Base-by-base conservation (phyloP, 1,140 invertebrate genomes). In the Drosophila nigrodunni region DNA sequence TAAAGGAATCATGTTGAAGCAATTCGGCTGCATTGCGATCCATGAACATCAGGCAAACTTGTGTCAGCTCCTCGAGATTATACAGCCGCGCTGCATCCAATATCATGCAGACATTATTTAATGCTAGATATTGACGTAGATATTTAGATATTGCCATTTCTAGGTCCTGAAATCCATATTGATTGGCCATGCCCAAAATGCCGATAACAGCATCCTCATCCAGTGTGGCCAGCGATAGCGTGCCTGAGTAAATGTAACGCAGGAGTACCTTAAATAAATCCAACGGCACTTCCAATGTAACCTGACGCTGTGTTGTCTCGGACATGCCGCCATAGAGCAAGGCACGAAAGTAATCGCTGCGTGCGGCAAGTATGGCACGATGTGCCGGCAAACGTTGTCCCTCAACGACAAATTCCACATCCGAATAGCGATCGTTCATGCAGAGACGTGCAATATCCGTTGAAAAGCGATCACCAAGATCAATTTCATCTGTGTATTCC, bases 261-360 rank as follows among this genome's bases (percentile, higher is more conserved):
- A 99, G 93, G 0, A 99, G 93, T 54, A 95, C 95, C 93, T 97
- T 97, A 88, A 99, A 99, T 15, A 98, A 97, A 68, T 95, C 94
- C 18, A 98, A 92, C n/a, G 96, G 96, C 34, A 98, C 95, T 77
- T 96, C 96, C 13, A 99, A 91, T 80, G 96, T 95, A 66, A 99
- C 97, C 94, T 98, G 97, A 37, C 94, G 93, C 91, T 96, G 96
- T 64, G 94, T 95, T 0, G 97, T 96, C 93, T 99, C 98, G 76
- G 95, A 95, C 93, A 99, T 94, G 11, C 98, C 98, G 47, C 98
- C 98, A 94, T 95, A 98, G 15, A 98, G 94, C 21, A 99, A 93
- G 57, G 97, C 96, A 83, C 97, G 94, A 93, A 99, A 99, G 93
- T 99, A 99, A 83, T 99, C 96, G 91, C 97, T 98, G 77, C 98